phyloP scores from a whole-genome alignment of 30 jellyfish, hydroid and myxozoan species.

The Catostylus mosaicus region DNA sequence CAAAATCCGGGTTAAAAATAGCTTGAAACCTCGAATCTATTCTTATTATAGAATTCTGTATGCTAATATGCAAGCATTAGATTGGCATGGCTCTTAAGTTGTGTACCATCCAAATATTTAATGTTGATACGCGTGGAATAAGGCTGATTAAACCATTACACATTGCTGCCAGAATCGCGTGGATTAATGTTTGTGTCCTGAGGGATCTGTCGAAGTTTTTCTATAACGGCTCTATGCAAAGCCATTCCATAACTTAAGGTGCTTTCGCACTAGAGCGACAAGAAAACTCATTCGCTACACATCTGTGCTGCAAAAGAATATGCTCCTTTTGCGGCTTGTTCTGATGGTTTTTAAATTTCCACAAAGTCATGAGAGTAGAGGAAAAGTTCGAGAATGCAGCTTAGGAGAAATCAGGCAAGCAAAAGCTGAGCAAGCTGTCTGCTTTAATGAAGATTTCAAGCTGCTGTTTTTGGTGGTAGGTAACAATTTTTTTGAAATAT shows the following conservation, averaged over 20 bases:
- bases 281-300: too few relatives aligned
- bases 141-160: background rate
- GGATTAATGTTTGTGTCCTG: background rate
- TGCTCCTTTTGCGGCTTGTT: background rate
- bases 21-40: too few relatives aligned
- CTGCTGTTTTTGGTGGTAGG: conserved; percentile 13
- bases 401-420: background rate
- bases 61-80: too few relatives aligned
- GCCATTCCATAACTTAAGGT: too few relatives aligned
- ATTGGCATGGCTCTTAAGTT: too few relatives aligned
- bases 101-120: background rate
- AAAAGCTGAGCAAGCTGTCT: background rate
- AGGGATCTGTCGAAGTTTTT: too few relatives aligned
- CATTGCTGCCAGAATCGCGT: background rate
- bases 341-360: background rate
- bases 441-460: conserved; percentile 7
- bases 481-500: too few relatives aligned
- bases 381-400: background rate
- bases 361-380: background rate
- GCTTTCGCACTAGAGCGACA: too few relatives aligned
- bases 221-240: too few relatives aligned
- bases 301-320: too few relatives aligned
- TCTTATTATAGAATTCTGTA: too few relatives aligned
- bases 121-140: background rate
- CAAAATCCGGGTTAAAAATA: too few relatives aligned